Base-by-base conservation (phyloP, 2,888 invertebrate species). In the Balanococcus diminutus region DNA sequence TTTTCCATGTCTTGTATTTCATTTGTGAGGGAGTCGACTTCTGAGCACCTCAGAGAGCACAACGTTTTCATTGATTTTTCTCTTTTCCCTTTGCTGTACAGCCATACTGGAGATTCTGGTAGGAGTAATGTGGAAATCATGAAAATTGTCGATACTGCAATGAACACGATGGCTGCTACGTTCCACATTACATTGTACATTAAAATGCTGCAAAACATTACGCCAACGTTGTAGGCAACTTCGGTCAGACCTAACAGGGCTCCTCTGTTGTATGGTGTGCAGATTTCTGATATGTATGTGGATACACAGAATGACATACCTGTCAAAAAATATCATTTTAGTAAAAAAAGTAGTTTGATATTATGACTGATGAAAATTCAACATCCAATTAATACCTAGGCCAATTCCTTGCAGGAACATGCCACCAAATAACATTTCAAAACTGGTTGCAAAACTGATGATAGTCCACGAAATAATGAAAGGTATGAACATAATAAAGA, bases 81-180 rank as follows among this genome's bases (percentile, higher is more conserved):
- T 3, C 0, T 11, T 0, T 81, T 42, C 8, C 87, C 86, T 22
- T 46, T 79, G 19, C 81, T 16, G 36, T 83, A 61, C 5, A 86
- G 75, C 86, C 86, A 87, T 36, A 72, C 42, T 19, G 87, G 86
- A 2, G 87, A 81, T 36, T 87, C 87, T 25, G 87, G 87, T 16
- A 87, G 82, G 22, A 86, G 56, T 22, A 84, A 16, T 0, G 32
- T 51, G 5, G 46, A 39, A 3, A 82, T 16, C n/a, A 87, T 82
- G 22, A 42, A 31, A 8, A 25, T 19, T 9, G 51, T 28, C 11
- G 84, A 75, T 32, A 25, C 0, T 14, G 1, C 56, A 14, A 51
- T 25, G 19, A 86, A 31, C 0, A 87, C 31, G 2, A 32, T 16
- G 22, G 87, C 72, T 22, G 83, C 25, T 6, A 67, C 56, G 1